These are phyloP conservation scores for Clarias macrocephalus DNA, from an alignment of 2,113 vertebrate genomes.

Conservation along the genomic window DNA sequence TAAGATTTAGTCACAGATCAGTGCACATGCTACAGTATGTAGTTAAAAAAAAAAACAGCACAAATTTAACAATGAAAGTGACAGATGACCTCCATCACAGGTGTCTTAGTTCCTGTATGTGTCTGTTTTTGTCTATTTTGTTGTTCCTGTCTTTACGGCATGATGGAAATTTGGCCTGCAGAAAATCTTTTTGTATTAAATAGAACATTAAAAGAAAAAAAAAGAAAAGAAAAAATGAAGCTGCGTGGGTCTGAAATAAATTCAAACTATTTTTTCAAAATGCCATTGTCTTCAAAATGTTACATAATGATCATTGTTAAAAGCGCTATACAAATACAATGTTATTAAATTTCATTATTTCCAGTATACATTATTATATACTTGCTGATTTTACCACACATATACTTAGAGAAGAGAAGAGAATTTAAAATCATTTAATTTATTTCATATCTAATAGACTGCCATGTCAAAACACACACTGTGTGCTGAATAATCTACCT, in stretches of 20 bases:
- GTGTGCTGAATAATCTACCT: background rate
- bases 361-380: background rate
- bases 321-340: too few species aligned
- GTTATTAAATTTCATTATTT: background rate
- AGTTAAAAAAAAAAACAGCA: background rate
- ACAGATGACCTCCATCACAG: background rate
- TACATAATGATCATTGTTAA: too few species aligned
- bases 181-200: background rate
- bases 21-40: background rate
- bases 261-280: background rate
- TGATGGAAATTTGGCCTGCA: background rate
- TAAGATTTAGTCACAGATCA: background rate
- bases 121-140: background rate
- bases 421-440: background rate
- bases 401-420: background rate
- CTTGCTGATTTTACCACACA: background rate
- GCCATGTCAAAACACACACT: background rate
- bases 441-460: background rate
- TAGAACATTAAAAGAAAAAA: background rate
- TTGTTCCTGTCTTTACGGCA: background rate
- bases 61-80: background rate
- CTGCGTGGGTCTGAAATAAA: background rate
- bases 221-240: background rate
- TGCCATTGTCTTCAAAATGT: too few species aligned
- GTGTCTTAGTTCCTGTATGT: background rate